Evolutionary conservation across 2,888 invertebrate genomes (phyloP), one percentile per base, ranked within the genome.

Genomic region (Venusia cambrica): DNA sequence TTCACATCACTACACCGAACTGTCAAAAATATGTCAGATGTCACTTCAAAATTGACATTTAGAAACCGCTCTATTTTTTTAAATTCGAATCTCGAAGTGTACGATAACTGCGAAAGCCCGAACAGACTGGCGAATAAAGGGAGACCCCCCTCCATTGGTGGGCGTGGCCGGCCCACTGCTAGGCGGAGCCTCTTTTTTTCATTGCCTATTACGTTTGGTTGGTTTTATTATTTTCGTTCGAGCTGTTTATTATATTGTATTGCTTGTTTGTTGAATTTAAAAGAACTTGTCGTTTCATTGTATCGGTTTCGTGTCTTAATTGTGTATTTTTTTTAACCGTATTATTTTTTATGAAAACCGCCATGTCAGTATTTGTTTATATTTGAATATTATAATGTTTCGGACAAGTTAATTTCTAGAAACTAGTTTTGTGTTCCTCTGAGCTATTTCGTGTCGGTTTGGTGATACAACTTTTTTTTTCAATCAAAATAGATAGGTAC

Each of bases 221-320:
- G 54, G 58, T 72, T 71, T 71, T 72, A 66, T 77, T 70, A 65
- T 69, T 63, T 76, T 72, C 60, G 59, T 49, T 58, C 57, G 57
- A 43, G 51, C 52, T 53, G 62, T 75, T 77, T 81, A 80, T 80
- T 79, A 79, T 78, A 81, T 72, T 80, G 79, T 80, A 73, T 70
- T 72, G 68, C 65, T 69, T 72, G 76, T 74, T 69, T 68, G 72
- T 69, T 58, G 64, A 56, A 73, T 75, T 73, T 74, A 71, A 73
- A 74, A 59, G 62, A 63, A 66, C 56, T 60, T 35, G 46, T 40
- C 37, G 63, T 63, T 63, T 67, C 64, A 68, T 68, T 67, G 71
- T 67, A 54, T 57, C 54, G 47, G 46, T 51, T 51, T 20, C 13
- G 21, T 4, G 63, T 65, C 72, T 75, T 73, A 68, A 79, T 78